Base-by-base conservation (phyloP, 2,888 invertebrate genomes). In the Philereme vetulata region DNA sequence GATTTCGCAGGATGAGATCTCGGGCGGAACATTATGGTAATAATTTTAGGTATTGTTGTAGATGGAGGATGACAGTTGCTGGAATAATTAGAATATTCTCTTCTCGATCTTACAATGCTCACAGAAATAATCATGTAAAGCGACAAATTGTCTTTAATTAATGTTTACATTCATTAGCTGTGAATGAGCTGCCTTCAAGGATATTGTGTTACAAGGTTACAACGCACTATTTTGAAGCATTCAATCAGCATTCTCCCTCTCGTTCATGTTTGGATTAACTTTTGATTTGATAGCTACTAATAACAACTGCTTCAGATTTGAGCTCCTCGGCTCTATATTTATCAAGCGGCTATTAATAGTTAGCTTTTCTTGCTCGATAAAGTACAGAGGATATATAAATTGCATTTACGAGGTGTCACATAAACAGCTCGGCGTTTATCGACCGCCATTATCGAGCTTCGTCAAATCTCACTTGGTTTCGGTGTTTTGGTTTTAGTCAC, bases 401-500 rank as follows among this genome's bases (percentile, higher is more conserved):
- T 62, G 57, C 67, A 70, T 82, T 84, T 79, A 84, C 74, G 80
- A 81, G 79, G 83, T 83, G 81, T 78, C 76, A 77, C 67, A 72
- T 74, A 72, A 80, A 78, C 75, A 69, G 72, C 69, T 45, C 51
- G 62, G 46, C 54, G 47, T 62, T 62, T 62, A 62, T 58, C 43
- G 58, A 51, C 51, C 58, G 47, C 47, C 51, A 59, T 21, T 56
- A 62, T 62, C 51, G 49, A 55, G 62, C 58, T 51, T 52, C 55
- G 44, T 36, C 51, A 56, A 86, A 83, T 78, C 77, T 79, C 76
- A 81, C 82, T 75, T 78, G 67, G 72, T 73, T 82, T 72, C 67
- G 50, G 77, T 90, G 89, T 90, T 90, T 85, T 85, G 80, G 72
- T 78, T 89, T 82, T 72, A 77, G 86, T 84, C 90, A 90, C 87